These are phyloP conservation scores for Zaprionus davidi DNA, from an alignment of 1,140 invertebrate species.

Conservation along the genomic window DNA sequence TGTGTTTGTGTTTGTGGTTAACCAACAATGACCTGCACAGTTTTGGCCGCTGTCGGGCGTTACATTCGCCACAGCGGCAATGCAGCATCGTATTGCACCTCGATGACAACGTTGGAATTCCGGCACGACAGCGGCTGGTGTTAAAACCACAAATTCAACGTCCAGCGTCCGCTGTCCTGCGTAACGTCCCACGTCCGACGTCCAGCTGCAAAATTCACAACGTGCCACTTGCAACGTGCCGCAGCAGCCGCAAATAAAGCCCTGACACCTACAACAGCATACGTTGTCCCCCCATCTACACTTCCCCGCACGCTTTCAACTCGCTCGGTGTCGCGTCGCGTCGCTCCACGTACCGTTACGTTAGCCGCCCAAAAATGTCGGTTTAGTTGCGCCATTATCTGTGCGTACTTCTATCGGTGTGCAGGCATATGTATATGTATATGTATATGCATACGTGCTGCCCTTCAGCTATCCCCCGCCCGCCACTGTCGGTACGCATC, in stretches of 20 bases:
- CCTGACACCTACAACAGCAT: constrained; percentile 57
- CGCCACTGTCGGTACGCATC: constrained; percentile 49
- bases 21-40: constrained; percentile 55
- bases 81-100: constrained; percentile 20
- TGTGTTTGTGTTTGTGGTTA: constrained; percentile 20
- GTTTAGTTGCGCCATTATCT: constrained; percentile 73
- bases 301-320: neutral
- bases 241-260: constrained; percentile 54
- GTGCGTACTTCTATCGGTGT: constrained; percentile 15
- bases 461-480: constrained; percentile 3
- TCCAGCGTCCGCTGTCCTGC: constrained; percentile 37
- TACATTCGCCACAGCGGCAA: constrained; percentile 36
- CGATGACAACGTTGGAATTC: constrained; percentile 25
- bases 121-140: constrained; percentile 46
- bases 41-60: constrained; percentile 49
- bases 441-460: neutral
- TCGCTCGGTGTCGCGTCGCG: constrained; percentile 18
- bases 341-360: constrained; percentile 58
- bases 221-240: constrained; percentile 65
- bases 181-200: constrained; percentile 23
- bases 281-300: neutral
- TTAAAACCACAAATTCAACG: constrained; percentile 66
- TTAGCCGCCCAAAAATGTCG: constrained; percentile 64
- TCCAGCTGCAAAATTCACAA: constrained; percentile 69
- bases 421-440: constrained; percentile 8